Conservation (phyloP, 2,888 invertebrate species). For the Apamea epomidion region DNA sequence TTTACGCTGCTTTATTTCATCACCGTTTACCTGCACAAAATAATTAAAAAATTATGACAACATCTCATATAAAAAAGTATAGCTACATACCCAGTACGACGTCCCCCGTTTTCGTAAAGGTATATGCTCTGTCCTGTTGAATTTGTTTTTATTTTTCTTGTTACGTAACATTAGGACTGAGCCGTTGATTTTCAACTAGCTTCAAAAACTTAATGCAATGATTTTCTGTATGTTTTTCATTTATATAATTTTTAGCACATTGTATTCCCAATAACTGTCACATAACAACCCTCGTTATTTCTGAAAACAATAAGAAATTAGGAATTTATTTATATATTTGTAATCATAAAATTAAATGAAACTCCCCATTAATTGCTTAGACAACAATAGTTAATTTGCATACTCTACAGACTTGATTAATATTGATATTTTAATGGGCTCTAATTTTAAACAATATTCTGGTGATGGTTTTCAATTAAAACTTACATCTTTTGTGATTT, state of each 20-base stretch:
- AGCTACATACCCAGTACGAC: neutral
- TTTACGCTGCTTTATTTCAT: neutral
- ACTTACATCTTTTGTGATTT: neutral
- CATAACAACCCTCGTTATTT: neutral
- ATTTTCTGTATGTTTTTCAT: neutral
- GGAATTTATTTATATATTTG: neutral
- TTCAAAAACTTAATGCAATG: neutral
- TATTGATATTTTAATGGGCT: neutral
- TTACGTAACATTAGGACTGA: neutral
- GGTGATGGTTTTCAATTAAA: neutral
- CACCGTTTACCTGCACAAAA: neutral
- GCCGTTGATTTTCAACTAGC: neutral
- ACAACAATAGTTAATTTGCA: slow-evolving; percentile 12
- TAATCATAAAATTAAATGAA: neutral
- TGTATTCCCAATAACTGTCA: neutral
- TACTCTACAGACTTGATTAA: neutral
- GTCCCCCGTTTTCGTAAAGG: neutral
- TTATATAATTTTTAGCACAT: slow-evolving; percentile 9
- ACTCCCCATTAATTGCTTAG: neutral
- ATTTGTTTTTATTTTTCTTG: neutral
- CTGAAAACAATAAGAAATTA: neutral
- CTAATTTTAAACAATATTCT: neutral
- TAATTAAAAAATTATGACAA: too few species aligned
- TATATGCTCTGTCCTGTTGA: neutral
- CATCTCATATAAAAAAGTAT: neutral